These are phyloP conservation scores for Alexandromys fortis DNA, from an alignment of 2,113 vertebrate genomes.

Conservation along the genomic window DNA sequence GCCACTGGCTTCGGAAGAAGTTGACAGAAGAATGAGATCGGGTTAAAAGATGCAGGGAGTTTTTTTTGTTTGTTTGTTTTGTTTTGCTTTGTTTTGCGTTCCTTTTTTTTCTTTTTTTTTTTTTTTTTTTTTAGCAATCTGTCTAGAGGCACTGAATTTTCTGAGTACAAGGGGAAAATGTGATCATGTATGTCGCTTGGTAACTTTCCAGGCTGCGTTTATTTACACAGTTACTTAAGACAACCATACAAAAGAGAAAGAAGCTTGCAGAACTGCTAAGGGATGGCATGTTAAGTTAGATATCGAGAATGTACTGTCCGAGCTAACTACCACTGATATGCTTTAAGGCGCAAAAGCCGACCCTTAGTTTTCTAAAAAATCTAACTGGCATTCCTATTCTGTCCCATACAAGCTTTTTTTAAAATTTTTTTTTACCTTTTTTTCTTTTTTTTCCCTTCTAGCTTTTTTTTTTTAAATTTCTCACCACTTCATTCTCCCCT, in stretches of 20 bases:
- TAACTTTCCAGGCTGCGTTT: constrained; percentile 68
- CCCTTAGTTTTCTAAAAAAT: constrained; percentile 86
- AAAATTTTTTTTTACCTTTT: background rate
- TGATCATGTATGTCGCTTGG: constrained; percentile 68
- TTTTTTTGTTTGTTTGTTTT: background rate
- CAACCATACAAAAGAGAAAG: constrained; percentile 79
- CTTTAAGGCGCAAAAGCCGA: constrained; percentile 86
- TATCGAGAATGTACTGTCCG: constrained; percentile 80
- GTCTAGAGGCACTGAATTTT: constrained; percentile 82
- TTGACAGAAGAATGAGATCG: constrained; percentile 45
- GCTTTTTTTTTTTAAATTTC: constrained; percentile 85
- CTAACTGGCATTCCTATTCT: constrained; percentile 91
- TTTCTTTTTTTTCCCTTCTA: constrained; percentile 60
- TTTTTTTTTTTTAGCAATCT: constrained; percentile 24
- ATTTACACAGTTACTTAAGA: constrained; percentile 83
- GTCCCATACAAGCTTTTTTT: constrained; percentile 87
- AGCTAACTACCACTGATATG: constrained; percentile 85
- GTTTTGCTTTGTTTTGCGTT: background rate
- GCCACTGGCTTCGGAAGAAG: constrained; percentile 51
- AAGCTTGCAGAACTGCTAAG: constrained; percentile 80
- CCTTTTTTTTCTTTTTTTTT: no score
- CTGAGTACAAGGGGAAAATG: constrained; percentile 62
- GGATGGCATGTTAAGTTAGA: constrained; percentile 80
- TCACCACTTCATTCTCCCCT: constrained; percentile 86
- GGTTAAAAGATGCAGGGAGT: constrained; percentile 43